Conservation (phyloP, 2,888 invertebrate species). For the Cabera pusaria region DNA sequence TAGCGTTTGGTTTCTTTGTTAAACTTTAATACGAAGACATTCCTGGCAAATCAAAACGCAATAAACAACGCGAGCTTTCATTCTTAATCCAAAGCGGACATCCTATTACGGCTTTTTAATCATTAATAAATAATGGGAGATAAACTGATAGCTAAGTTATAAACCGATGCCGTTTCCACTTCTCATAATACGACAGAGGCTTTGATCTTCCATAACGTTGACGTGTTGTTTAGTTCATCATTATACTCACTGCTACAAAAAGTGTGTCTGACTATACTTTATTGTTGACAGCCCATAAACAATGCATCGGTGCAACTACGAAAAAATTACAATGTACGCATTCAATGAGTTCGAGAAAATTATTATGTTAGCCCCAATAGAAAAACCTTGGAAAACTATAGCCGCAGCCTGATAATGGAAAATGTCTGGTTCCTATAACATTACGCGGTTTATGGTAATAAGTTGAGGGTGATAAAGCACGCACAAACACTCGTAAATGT, state of each 20-base stretch:
- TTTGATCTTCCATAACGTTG: constrained; percentile 50
- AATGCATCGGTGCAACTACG: neutral
- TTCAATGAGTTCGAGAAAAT: constrained; percentile 23
- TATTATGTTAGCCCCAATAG: constrained; percentile 15
- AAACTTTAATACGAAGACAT: constrained; percentile 6
- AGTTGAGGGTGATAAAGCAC: constrained; percentile 66
- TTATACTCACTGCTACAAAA: constrained; percentile 12
- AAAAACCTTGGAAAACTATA: constrained; percentile 42
- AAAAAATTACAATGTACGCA: constrained; percentile 6
- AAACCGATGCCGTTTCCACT: constrained; percentile 42
- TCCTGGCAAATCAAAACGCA: constrained; percentile 4
- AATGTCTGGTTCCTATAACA: constrained; percentile 49
- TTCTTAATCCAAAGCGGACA: constrained; percentile 19
- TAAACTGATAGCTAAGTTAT: constrained; percentile 43
- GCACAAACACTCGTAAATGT: constrained; percentile 61
- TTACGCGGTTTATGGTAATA: constrained; percentile 61
- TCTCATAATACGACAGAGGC: constrained; percentile 40
- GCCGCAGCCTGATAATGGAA: constrained; percentile 44
- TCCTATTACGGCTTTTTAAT: constrained; percentile 25
- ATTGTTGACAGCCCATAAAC: constrained; percentile 1
- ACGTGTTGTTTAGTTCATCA: constrained; percentile 39
- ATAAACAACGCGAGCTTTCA: constrained; percentile 18
- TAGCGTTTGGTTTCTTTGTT: constrained; percentile 11
- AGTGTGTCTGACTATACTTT: constrained; percentile 1
- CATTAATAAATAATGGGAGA: constrained; percentile 40